Percentiles rank a stretch among this genome's conserved stretches.
Conservation (phyloP, 23 tunicate species). For the Botrylloides violaceus region DNA sequence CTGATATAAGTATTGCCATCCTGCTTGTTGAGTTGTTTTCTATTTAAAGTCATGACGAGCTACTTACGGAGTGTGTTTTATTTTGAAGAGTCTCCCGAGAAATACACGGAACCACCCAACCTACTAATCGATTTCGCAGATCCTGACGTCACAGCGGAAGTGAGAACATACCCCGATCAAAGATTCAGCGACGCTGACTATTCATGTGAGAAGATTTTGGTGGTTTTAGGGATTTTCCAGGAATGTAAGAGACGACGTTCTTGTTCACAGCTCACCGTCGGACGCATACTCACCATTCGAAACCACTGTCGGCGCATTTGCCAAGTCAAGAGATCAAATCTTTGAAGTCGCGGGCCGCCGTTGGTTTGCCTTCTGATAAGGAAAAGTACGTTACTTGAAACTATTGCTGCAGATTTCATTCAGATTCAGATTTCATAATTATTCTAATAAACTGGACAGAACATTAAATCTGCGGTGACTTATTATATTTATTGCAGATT, state of each 20-base stretch:
- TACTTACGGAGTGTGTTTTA: background rate
- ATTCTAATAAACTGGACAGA: no score
- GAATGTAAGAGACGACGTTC: background rate
- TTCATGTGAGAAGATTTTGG: slow-evolving; percentile 20
- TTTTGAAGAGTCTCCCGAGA: background rate
- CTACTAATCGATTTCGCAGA: slow-evolving; percentile 64
- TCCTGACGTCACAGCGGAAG: slow-evolving; percentile 31
- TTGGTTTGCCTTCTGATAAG: background rate
- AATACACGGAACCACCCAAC: slow-evolving; percentile 23
- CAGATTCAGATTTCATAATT: no score
- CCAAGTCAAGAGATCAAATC: slow-evolving; percentile 77
- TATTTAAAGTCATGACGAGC: background rate
- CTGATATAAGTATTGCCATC: background rate
- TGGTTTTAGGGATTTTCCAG: background rate
- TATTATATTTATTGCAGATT: no score
- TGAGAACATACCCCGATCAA: slow-evolving; percentile 20
- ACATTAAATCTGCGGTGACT: no score
- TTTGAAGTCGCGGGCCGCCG: slow-evolving; percentile 44
- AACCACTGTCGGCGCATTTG: slow-evolving; percentile 76
- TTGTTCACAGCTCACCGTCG: slow-evolving; percentile 56
- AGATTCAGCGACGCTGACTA: slow-evolving; percentile 51
- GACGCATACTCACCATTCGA: slow-evolving; percentile 67
- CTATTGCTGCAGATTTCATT: no score
- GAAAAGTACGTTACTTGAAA: slow-evolving; percentile 14
- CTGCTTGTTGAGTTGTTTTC: background rate